Evolutionary conservation across 2,888 invertebrate genomes (phyloP), one percentile per base, ranked within the genome.

Genomic region (Ernsta delagoae): DNA sequence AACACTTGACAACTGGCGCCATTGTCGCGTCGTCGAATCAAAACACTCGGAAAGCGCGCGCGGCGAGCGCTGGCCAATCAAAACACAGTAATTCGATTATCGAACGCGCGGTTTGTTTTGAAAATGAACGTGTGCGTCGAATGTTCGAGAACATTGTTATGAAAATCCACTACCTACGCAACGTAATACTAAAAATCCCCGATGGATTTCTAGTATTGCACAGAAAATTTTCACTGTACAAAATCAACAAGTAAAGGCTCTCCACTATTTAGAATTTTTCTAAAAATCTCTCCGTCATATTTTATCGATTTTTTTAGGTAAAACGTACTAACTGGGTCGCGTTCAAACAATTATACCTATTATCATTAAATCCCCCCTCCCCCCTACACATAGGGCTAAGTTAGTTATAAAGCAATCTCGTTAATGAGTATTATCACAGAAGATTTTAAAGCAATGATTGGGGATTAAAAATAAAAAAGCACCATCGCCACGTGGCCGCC

Each of bases 21-120:
- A 85, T 84, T 85, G 88, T 86, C 79, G 82, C 81, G 77, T 77
- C 80, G 79, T 76, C 86, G 83, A 90, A 89, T 88, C 88, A 87
- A 89, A 92, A 89, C 89, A 91, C 89, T 90, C 75, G 74, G 78
- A 82, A 81, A 81, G 77, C 82, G 80, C 83, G 83, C 81, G 78
- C 80, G 79, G 79, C 78, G 82, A 80, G 80, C 82, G 77, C 81
- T 83, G 86, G 82, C 88, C 90, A 91, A 91, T 92, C 88, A 89
- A 89, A 92, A 92, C 83, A 91, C 72, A 73, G 72, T 89, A 90
- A 92, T 89, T 87, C 79, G 81, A 91, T 92, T 89, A 87, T 78
- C 34, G 74, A 79, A 82, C 77, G 76, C 78, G 79, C 79, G 79
- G 85, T 81, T 81, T 84, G 80, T 85, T 87, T 86, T 87, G 79